Conservation (phyloP, 2,113 vertebrate species). For the Columba livia region DNA sequence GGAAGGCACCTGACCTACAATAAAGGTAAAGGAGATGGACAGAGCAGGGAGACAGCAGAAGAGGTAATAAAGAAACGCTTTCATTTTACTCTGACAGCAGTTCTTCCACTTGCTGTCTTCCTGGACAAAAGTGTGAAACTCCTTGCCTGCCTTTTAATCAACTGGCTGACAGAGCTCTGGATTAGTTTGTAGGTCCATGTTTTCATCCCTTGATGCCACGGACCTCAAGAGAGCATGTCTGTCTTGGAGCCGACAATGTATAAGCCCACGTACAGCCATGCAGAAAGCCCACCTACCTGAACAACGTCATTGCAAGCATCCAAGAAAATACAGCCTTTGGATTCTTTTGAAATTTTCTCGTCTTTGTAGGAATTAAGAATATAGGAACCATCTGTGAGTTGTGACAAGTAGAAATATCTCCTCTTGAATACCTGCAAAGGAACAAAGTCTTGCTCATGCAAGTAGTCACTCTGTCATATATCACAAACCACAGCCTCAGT, state of each 20-base stretch:
- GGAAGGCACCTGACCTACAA: background rate
- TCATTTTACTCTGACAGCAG: background rate
- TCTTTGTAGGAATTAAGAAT: constrained; percentile 98
- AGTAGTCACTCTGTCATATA: background rate
- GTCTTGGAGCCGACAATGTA: background rate
- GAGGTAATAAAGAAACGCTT: background rate
- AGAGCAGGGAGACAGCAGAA: background rate
- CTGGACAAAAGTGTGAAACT: background rate
- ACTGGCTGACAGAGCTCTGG: background rate
- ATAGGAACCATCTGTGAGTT: constrained; percentile 95
- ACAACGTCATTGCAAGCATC: constrained; percentile 95
- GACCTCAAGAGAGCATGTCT: background rate
- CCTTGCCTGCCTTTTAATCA: background rate
- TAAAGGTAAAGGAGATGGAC: background rate
- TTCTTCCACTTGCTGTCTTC: background rate
- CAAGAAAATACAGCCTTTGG: constrained; percentile 96
- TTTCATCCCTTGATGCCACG: background rate
- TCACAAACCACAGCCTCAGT: background rate
- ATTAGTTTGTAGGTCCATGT: background rate
- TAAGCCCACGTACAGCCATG: accelerated
- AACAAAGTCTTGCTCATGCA: background rate
- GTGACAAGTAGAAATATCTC: constrained; percentile 95
- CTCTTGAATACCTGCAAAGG: constrained; percentile 90
- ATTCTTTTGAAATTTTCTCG: constrained; percentile 95
- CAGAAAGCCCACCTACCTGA: constrained; percentile 76